Evolutionary conservation across 2,797 vertebrate species (phyloP), one percentile per base, ranked within the genome.

Genomic region (Amazona ochrocephala): DNA sequence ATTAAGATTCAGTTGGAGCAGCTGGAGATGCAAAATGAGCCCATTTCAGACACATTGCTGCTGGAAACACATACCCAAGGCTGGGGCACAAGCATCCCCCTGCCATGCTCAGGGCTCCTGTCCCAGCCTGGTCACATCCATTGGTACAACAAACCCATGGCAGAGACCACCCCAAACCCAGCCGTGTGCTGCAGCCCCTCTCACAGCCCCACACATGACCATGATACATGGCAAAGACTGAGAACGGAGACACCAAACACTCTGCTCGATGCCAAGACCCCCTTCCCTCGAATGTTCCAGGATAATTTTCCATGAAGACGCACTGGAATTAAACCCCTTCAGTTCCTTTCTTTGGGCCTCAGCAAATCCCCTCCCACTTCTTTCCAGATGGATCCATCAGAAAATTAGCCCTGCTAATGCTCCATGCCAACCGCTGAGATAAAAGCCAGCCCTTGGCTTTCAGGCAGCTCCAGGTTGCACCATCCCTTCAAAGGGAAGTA

Each of bases 281-380:
- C 37, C 39, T 71, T 68, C 60, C 80, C 76, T 91, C 15, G 0
- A 56, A 78, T 4, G 27, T 32, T 45, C 79, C 47, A 65, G 30
- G 21, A 30, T 83, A 39, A 77, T 93, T 85, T 54, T 67, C 48
- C 6, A 58, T 54, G 83, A 91, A 91, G 56, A 47, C 6, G 48
- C 0, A 0, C 67, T 27, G n/a, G 72, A 89, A 95, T 73, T 83
- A 74, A 87, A 77, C 79, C 80, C 62, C 66, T 93, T 91, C 79
- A 8, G 0, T 76, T 73, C 39, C 82, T 89, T 94, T 90, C 75
- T 91, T 91, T 90, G 41, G 79, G 54, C 39, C 75, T 71, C 58
- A 91, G 73, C 77, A 88, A 83, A 66, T 94, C 42, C 62, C 80
- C 94, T 96, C 88, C 89, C 70, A 75, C 89, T 88, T 94, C 56